These are phyloP conservation scores for Drosophila kanapiae DNA, from an alignment of 1,140 invertebrate genomes.

Conservation along the genomic window DNA sequence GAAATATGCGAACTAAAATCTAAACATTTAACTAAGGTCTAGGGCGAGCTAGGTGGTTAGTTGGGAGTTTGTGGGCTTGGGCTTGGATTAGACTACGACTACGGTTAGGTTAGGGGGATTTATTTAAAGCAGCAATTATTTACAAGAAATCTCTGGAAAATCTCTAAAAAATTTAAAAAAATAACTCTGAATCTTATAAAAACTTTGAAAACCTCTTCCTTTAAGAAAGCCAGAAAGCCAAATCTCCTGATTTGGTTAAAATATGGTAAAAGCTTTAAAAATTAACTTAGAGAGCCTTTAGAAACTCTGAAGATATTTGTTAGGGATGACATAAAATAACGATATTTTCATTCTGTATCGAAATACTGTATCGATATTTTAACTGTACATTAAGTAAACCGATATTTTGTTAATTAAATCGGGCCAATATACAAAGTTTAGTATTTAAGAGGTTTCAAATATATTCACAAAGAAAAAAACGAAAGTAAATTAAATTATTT, in stretches of 20 bases:
- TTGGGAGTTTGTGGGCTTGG: neutral
- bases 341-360: no score
- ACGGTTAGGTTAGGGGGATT: neutral
- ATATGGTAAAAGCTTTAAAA: no score
- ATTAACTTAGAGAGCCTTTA: neutral
- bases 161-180: neutral
- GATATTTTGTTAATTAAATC: no score
- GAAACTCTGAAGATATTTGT: neutral
- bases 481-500: no score
- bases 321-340: no score
- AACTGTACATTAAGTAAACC: no score
- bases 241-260: no score
- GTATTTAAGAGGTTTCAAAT: no score
- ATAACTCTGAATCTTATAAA: neutral
- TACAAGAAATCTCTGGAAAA: neutral
- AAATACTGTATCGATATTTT: no score
- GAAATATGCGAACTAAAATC: conserved; percentile 3
- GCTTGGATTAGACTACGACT: neutral
- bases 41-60: neutral
- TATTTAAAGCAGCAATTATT: neutral
- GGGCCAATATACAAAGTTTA: no score
- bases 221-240: no score
- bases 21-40: neutral
- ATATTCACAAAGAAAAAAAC: no score
- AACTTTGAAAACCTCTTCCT: neutral